Evolutionary conservation across 2,888 invertebrate species (phyloP).

Genomic region (Acholoe squamosa): DNA sequence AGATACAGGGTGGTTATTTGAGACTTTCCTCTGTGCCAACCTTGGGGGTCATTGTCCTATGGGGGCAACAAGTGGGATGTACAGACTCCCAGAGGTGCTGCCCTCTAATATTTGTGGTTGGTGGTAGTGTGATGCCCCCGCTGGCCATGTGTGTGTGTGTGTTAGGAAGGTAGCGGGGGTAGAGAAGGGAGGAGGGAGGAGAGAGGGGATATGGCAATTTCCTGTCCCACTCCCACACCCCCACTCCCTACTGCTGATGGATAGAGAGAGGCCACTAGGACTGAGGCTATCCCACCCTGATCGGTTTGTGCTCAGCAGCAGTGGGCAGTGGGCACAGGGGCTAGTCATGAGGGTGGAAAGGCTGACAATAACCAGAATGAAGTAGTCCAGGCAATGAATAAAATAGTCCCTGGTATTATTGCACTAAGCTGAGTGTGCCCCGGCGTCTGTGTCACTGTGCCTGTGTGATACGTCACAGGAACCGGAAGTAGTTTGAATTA

Average conservation of each 20-base stretch:
- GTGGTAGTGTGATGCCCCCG: too few species aligned
- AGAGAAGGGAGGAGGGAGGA: background rate
- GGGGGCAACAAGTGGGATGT: background rate
- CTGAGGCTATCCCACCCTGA: background rate
- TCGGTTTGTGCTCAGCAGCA: background rate
- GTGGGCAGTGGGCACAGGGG: background rate
- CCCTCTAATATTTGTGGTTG: too few species aligned
- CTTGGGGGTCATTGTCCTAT: too few species aligned
- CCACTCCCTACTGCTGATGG: background rate
- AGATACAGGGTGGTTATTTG: too few species aligned
- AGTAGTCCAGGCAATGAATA: constrained; percentile 37
- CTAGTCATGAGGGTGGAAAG: background rate
- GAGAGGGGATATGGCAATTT: constrained; percentile 5
- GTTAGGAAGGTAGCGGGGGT: too few species aligned
- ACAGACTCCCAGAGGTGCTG: background rate
- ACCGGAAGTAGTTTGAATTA: background rate
- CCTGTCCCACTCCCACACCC: background rate
- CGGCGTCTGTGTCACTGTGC: background rate
- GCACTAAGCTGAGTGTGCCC: background rate
- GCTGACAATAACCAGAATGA: constrained; percentile 18
- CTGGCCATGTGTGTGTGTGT: too few species aligned
- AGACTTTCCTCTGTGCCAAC: too few species aligned
- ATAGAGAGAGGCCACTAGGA: background rate
- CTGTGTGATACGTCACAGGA: background rate
- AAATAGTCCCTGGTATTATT: constrained; percentile 39